Conservation (phyloP, 2,113 vertebrate genomes). For the Bettongia penicillata region DNA sequence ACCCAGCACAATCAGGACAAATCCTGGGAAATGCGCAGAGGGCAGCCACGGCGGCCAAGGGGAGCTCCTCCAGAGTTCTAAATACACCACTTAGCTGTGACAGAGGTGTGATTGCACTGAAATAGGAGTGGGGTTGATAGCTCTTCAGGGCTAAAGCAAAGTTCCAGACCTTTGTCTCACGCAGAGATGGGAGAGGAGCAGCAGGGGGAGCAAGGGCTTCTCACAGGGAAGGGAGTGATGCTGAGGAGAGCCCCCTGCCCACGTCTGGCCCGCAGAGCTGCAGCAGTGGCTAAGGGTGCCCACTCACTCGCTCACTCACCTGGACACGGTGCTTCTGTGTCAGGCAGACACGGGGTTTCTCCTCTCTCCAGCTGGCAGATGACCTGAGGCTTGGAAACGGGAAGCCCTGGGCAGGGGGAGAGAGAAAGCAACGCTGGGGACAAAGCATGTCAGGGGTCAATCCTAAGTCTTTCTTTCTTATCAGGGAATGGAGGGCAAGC, state of each 20-base stretch:
- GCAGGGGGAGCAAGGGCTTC: too few species aligned
- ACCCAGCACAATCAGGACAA: too few species aligned
- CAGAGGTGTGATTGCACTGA: neutral
- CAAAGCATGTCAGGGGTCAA: constrained; percentile 9
- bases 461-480: neutral
- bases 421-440: neutral
- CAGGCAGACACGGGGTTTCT: constrained; percentile 62
- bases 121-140: too few species aligned
- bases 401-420: constrained; percentile 64
- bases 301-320: neutral
- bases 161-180: too few species aligned
- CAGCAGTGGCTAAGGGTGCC: too few species aligned
- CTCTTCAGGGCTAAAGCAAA: too few species aligned
- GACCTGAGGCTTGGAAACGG: constrained; percentile 66
- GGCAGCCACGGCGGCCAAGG: too few species aligned
- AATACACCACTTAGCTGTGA: too few species aligned
- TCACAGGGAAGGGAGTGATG: too few species aligned
- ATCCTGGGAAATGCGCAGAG: too few species aligned
- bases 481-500: neutral
- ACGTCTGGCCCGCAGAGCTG: neutral
- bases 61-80: neutral
- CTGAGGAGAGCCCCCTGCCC: too few species aligned
- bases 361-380: constrained; percentile 68
- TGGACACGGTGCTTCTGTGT: neutral
- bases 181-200: too few species aligned